Evolutionary conservation across 37 sponge, comb jelly and placozoan species (phyloP), one percentile per base, ranked within the genome.

Genomic region (Bolinopsis microptera): DNA sequence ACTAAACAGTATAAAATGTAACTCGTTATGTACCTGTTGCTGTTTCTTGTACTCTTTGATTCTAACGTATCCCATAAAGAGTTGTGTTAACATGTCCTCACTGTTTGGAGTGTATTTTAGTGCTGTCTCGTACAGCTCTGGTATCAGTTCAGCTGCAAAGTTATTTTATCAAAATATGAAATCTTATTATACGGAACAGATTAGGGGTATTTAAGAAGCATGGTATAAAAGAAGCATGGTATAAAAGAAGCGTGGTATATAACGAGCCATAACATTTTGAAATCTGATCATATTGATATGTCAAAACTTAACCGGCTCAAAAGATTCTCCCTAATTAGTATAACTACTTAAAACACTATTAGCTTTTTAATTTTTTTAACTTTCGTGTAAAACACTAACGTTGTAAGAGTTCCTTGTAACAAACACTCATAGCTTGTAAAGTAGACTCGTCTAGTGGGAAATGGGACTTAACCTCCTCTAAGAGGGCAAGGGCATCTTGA

Each of bases 41-140:
- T 98, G 99, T 68, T 95, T 96, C 93, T 96, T 94, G 93, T 96
- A 97, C 69, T 97, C 95, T 0, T 94, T 95, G 28, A 96, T 83
- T 34, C 97, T 92, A 3, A 97, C 99, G 38, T 97, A 97, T 26
- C 97, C 94, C 99, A 98, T 97, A 94, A 98, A 98, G 40, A 98
- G 94, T 26, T 97, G 97, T 9, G 95, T 96, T 76, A 98, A 82
- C 5, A 96, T 80, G 76, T 98, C 99, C 38, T 96, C 96, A 38
- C 96, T 97, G 36, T 93, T 95, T 3, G 97, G 96, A 39, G 93
- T 93, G 26, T 94, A 94, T 94, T 94, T 83, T 1, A 95, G 96
- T 32, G 98, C 98, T 31, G 93, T 94, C 0, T 97, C 95, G 92
- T 96, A 97, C 38, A 99, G 48, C 68, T 95, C 95, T 32, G 93